These are phyloP conservation scores for Xylocampa areola DNA, from an alignment of 2,888 invertebrate species.

Conservation along the genomic window DNA sequence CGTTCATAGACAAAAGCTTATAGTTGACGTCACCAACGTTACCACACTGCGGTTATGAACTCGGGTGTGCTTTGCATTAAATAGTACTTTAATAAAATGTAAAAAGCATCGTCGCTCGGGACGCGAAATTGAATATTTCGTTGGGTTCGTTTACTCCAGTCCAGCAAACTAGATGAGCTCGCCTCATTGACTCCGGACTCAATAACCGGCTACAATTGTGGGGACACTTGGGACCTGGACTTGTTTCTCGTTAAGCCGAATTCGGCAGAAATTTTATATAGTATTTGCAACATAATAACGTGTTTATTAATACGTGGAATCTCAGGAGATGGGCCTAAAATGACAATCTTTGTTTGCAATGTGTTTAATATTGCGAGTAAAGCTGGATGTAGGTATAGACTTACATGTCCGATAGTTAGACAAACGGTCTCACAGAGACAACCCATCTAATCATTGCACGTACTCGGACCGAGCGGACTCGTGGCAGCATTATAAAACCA, in stretches of 20 bases:
- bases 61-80: constrained; percentile 52
- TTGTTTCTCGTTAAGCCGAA: constrained; percentile 51
- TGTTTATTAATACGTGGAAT: constrained; percentile 49
- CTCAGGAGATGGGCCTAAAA: constrained; percentile 29
- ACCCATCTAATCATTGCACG: background rate
- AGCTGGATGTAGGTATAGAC: background rate
- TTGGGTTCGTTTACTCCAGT: constrained; percentile 56
- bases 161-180: constrained; percentile 59
- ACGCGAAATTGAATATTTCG: constrained; percentile 65
- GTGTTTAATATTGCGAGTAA: constrained; percentile 13
- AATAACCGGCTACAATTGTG: constrained; percentile 58
- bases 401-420: background rate
- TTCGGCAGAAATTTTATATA: constrained; percentile 43
- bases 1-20: constrained; percentile 40
- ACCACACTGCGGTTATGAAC: constrained; percentile 42
- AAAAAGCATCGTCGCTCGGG: constrained; percentile 55
- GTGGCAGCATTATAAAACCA: constrained; percentile 11
- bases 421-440: background rate
- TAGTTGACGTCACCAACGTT: constrained; percentile 30
- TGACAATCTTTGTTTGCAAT: constrained; percentile 35
- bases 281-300: constrained; percentile 42
- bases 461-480: background rate
- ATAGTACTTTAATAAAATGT: constrained; percentile 55
- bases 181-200: constrained; percentile 59
- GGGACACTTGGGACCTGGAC: constrained; percentile 49